Evolutionary conservation across 92 coral and sea anemone genomes (phyloP).

Genomic region (Palythoa grandiflora): DNA sequence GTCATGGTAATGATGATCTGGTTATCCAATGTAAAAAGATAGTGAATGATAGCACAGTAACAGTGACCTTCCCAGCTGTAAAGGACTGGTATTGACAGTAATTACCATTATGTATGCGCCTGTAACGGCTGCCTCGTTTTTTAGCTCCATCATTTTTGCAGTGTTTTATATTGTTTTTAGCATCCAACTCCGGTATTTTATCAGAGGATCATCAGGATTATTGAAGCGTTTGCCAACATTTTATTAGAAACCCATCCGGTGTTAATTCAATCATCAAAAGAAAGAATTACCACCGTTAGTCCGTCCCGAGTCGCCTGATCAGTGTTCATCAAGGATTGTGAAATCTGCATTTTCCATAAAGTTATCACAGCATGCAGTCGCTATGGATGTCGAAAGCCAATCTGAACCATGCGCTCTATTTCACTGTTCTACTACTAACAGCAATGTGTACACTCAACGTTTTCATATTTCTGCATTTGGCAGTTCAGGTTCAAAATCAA

Average conservation of each 20-base stretch:
- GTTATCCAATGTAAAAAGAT: too few species aligned
- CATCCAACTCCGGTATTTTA: too few species aligned
- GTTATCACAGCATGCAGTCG: not conserved
- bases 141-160: not conserved
- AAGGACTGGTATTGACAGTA: too few species aligned
- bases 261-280: not conserved
- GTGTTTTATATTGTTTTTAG: too few species aligned
- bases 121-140: not conserved
- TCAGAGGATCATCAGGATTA: too few species aligned
- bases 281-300: not conserved
- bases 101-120: too few species aligned
- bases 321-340: not conserved
- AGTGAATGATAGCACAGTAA: too few species aligned
- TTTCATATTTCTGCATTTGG: not conserved
- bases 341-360: not conserved
- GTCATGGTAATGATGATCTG: not conserved
- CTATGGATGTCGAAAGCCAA: conserved; percentile 9
- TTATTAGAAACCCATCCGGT: not conserved
- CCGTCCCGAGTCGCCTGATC: conserved; percentile 7
- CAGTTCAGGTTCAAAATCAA: not conserved
- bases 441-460: not conserved
- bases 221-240: too few species aligned
- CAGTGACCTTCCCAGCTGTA: too few species aligned
- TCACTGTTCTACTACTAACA: not conserved
- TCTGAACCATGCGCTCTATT: not conserved